phyloP scores from a whole-genome alignment of 2,113 vertebrate genomes.

The Coturnix japonica region DNA sequence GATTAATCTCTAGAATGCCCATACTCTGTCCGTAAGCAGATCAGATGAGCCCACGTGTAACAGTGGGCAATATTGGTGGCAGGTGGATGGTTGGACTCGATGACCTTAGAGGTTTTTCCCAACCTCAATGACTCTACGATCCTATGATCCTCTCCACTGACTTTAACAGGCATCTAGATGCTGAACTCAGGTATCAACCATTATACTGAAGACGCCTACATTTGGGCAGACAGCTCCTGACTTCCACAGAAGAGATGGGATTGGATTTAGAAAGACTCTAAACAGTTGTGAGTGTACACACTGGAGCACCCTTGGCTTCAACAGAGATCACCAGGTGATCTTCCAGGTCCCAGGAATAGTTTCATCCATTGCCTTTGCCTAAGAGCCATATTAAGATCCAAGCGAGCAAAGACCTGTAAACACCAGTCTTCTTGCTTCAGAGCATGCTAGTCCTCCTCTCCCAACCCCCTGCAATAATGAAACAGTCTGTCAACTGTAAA shows the following conservation, averaged over 20 bases:
- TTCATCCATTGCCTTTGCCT: background rate
- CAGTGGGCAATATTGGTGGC: too few relatives aligned
- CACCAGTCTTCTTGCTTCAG: background rate
- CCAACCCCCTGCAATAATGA: background rate
- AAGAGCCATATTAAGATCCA: background rate
- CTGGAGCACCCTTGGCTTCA: background rate
- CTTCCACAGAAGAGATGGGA: background rate
- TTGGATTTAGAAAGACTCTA: background rate
- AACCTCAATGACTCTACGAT: too few relatives aligned
- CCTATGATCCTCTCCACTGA: background rate
- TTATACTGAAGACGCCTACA: background rate
- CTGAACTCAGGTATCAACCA: background rate
- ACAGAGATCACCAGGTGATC: background rate
- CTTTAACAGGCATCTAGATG: background rate
- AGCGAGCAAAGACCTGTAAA: background rate
- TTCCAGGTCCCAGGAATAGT: background rate
- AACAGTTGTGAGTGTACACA: background rate
- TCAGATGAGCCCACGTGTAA: background rate
- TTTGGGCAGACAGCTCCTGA: background rate
- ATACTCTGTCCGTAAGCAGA: background rate
- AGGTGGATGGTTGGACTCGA: too few relatives aligned
- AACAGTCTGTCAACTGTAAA: background rate
- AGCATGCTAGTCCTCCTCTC: background rate
- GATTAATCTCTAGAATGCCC: background rate
- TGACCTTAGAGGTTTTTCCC: too few relatives aligned